Evolutionary conservation across 1,140 invertebrate species (phyloP).

Genomic region (Mesaphorura yosii): DNA sequence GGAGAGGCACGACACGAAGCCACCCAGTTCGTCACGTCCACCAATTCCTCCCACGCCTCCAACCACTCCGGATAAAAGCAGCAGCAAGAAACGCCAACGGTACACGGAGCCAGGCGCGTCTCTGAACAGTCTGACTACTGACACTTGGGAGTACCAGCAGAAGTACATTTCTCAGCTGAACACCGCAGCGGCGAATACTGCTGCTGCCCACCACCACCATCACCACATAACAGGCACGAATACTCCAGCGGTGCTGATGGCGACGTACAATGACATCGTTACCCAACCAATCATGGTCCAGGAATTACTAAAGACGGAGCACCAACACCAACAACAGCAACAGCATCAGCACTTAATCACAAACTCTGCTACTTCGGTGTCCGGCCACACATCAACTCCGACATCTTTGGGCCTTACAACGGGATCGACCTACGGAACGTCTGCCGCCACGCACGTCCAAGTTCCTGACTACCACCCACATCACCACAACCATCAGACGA

Average conservation of each 20-base stretch:
- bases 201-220: not conserved
- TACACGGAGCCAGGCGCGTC: not conserved
- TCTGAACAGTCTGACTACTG: not conserved
- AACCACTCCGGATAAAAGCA: slow-evolving; percentile 6
- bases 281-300: not conserved
- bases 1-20: not conserved
- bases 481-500: not conserved
- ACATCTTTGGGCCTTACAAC: too few species aligned
- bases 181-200: not conserved
- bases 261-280: not conserved
- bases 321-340: not conserved
- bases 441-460: too few species aligned
- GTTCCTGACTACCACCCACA: not conserved
- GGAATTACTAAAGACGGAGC: not conserved
- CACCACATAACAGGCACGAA: too few species aligned
- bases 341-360: not conserved
- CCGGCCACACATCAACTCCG: too few species aligned
- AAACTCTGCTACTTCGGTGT: too few species aligned
- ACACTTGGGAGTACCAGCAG: slow-evolving; percentile 3
- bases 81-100: not conserved
- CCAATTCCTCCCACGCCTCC: slow-evolving; percentile 7
- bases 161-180: too few species aligned
- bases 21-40: too few species aligned
- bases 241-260: too few species aligned
- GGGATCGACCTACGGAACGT: too few species aligned